These are phyloP conservation scores for Tortricodes alternella DNA, from an alignment of 2,888 invertebrate species.

Conservation along the genomic window DNA sequence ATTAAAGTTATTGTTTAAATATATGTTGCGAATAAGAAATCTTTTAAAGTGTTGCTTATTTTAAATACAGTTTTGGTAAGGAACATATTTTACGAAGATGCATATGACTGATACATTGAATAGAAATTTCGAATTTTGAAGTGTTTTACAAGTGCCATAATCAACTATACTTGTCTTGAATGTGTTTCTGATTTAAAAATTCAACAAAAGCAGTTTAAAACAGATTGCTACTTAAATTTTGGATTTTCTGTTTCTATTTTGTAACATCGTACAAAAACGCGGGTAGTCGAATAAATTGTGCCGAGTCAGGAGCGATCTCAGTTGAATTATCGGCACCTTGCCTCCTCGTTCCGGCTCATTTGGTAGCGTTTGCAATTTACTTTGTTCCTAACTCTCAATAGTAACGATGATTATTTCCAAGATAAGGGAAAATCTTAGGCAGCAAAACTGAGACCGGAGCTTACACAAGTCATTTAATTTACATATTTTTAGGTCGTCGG, in stretches of 20 bases:
- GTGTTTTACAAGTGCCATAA: too few relatives aligned
- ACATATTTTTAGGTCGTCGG: not conserved
- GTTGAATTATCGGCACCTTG: conserved; percentile 68
- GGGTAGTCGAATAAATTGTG: conserved; percentile 58
- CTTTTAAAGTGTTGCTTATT: too few relatives aligned
- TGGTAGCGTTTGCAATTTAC: conserved; percentile 63
- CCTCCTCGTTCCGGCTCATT: conserved; percentile 63
- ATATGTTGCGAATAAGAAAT: too few relatives aligned
- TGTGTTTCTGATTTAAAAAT: too few relatives aligned
- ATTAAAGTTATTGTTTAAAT: too few relatives aligned
- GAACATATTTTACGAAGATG: too few relatives aligned
- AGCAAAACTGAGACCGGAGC: conserved; percentile 7
- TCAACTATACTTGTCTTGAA: too few relatives aligned
- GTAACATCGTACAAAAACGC: conserved; percentile 59
- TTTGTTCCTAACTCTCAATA: conserved; percentile 37
- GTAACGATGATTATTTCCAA: conserved; percentile 28
- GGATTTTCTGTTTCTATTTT: conserved; percentile 49
- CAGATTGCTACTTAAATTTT: conserved; percentile 34
- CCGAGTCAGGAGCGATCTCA: conserved; percentile 54
- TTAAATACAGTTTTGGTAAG: too few relatives aligned
- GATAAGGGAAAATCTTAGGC: conserved; percentile 17
- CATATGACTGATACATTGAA: too few relatives aligned
- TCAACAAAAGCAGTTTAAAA: too few relatives aligned
- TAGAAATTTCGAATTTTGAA: too few relatives aligned
- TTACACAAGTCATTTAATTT: conserved; percentile 6